Evolutionary conservation across 1,140 invertebrate genomes (phyloP), one percentile per base, ranked within the genome.

Genomic region (Leptopilina boulardi): DNA sequence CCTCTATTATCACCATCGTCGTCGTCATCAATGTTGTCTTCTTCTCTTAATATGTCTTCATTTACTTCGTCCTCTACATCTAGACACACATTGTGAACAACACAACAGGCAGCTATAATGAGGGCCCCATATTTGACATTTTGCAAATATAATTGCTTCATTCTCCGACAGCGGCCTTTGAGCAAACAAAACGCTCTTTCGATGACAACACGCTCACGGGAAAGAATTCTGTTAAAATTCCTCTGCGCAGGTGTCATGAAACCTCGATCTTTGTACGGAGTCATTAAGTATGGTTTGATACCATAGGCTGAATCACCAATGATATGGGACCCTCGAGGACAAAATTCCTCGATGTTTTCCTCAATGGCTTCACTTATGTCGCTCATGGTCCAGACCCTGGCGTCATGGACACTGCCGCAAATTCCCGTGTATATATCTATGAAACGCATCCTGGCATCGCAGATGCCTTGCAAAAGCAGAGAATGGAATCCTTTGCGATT

Each of bases 231-330:
- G 6, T 90, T 90, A 74, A 77, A 91, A 30, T 74, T 66, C 41
- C 18, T 78, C 72, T 88, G 77, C 44, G 79, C 18, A 71, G 70
- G 8, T 18, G 81, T 83, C 11, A 90, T 73, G 79, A 86, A 78
- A 15, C 87, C 87, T 77, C 85, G 81, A 81, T 89, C 80, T 38
- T 77, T 77, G 73, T 82, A 88, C 0, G 87, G 86, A 8, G 74
- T 81, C 70, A 90, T 56, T 15, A 91, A 38, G 72, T 78, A 84
- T 56, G 79, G 54, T 71, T 73, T 59, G 10, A 87, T 26, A 3
- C 86, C 82, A 79, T 90, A 91, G 9, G 87, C 87, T 44, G 72
- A 73, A 86, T 90, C 87, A 30, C 85, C 89, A 15, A 91, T 9
- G 11, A 23, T 59, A 6, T 59, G 18, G 3, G 2, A 21, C 9